Evolutionary conservation across 2,113 vertebrate genomes (phyloP).

Genomic region (Thunnus maccoyii): DNA sequence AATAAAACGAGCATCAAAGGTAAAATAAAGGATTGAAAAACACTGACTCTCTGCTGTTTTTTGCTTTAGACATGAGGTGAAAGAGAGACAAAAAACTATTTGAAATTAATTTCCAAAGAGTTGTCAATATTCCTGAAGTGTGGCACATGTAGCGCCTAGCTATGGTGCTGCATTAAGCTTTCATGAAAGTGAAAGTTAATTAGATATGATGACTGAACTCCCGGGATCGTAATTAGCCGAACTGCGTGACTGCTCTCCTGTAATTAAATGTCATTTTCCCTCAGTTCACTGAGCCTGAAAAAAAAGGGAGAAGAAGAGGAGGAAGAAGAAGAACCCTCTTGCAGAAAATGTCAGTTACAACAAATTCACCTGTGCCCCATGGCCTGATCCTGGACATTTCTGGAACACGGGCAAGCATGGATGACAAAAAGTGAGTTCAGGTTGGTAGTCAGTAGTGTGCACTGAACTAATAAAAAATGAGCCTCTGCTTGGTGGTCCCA

Average conservation of each 20-base stretch:
- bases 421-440: slow-evolving; percentile 50
- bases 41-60: not conserved
- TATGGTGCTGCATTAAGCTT: slow-evolving; percentile 89
- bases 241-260: slow-evolving; percentile 91
- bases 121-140: slow-evolving; percentile 87
- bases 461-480: slow-evolving; percentile 54
- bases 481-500: not conserved
- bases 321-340: slow-evolving; percentile 35
- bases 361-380: slow-evolving; percentile 78
- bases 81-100: slow-evolving; percentile 53
- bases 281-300: slow-evolving; percentile 88
- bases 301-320: slow-evolving; percentile 47
- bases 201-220: slow-evolving; percentile 93
- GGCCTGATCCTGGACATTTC: slow-evolving; percentile 52
- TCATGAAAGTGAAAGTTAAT: slow-evolving; percentile 95
- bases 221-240: slow-evolving; percentile 92
- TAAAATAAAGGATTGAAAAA: slow-evolving; percentile 6
- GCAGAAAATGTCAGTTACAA: slow-evolving; percentile 82
- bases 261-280: slow-evolving; percentile 94
- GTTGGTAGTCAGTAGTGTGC: slow-evolving; percentile 16
- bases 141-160: slow-evolving; percentile 76
- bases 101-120: slow-evolving; percentile 84
- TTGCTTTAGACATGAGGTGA: not conserved
- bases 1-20: slow-evolving; percentile 42
- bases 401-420: not conserved